Conservation (phyloP, 1,140 invertebrate species). For the Drosophila ambigua region DNA sequence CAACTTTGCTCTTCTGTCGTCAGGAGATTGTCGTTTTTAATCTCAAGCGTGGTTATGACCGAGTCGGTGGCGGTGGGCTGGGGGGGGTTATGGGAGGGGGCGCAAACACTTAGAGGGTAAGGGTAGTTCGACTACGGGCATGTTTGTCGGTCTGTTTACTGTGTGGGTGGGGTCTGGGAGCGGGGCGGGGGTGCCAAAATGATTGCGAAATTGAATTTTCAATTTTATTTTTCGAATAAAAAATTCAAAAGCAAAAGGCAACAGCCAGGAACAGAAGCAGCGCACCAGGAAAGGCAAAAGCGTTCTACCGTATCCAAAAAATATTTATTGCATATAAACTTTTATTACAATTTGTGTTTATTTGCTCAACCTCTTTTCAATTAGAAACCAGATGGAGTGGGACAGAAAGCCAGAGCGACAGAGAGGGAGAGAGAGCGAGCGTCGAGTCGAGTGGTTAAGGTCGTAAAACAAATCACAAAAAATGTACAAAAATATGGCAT, state of each 20-base stretch:
- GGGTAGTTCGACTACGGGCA: constrained; percentile 25
- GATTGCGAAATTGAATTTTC: constrained; percentile 81
- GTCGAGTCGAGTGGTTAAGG: too few relatives aligned
- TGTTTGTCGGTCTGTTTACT: neutral
- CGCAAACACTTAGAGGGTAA: constrained; percentile 7
- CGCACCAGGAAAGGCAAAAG: constrained; percentile 5
- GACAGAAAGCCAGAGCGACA: neutral
- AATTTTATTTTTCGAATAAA: constrained; percentile 79
- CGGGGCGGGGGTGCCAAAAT: constrained; percentile 70
- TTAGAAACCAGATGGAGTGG: constrained; percentile 50
- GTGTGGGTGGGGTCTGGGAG: neutral
- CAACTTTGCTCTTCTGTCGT: constrained; percentile 45
- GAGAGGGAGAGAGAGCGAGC: too few relatives aligned
- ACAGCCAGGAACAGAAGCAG: constrained; percentile 1
- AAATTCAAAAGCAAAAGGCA: constrained; percentile 70
- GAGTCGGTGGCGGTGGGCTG: neutral
- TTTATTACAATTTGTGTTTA: constrained; percentile 81
- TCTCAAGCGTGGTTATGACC: constrained; percentile 47
- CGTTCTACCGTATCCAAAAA: constrained; percentile 59
- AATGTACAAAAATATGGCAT: too few relatives aligned
- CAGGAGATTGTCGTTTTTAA: constrained; percentile 77
- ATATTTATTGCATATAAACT: constrained; percentile 80
- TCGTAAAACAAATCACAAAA: too few relatives aligned
- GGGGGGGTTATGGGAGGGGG: neutral
- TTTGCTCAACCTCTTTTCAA: constrained; percentile 76